These are phyloP conservation scores for Mastomys coucha DNA, from an alignment of 2,113 vertebrate species.

Conservation along the genomic window DNA sequence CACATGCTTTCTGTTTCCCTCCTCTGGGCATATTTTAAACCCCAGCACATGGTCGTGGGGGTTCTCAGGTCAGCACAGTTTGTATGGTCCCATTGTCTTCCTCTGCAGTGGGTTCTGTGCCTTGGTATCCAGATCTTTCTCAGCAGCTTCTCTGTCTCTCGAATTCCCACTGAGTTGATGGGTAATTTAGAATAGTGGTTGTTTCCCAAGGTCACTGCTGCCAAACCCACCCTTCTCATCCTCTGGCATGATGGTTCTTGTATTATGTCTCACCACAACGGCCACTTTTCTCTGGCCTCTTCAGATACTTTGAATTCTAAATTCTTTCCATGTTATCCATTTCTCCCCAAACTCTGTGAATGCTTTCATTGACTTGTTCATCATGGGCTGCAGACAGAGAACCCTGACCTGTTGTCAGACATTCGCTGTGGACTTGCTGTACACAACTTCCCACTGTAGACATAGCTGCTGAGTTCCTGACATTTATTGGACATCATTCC, in stretches of 20 bases:
- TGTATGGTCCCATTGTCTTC: background rate
- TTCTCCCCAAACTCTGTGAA: background rate
- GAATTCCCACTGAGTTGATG: background rate
- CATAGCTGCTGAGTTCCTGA: background rate
- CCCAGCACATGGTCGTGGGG: background rate
- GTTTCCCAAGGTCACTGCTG: background rate
- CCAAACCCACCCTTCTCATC: background rate
- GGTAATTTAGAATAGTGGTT: background rate
- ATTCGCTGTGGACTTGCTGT: conserved; percentile 3
- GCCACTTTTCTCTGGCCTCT: background rate
- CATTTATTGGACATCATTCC: background rate
- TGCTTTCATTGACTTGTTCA: conserved; percentile 49
- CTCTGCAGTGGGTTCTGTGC: background rate
- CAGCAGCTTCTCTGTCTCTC: background rate
- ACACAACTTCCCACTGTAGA: conserved; percentile 4
- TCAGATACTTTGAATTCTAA: conserved; percentile 20
- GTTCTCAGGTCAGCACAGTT: background rate
- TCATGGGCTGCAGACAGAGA: background rate
- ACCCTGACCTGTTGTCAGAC: background rate
- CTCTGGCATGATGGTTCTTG: background rate
- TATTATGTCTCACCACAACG: background rate
- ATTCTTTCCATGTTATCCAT: conserved; percentile 7
- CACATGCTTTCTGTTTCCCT: background rate
- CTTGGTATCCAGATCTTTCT: background rate
- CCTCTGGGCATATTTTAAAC: background rate